Conservation (phyloP, 2,797 vertebrate genomes). For the Dendrocincla fuliginosa region DNA sequence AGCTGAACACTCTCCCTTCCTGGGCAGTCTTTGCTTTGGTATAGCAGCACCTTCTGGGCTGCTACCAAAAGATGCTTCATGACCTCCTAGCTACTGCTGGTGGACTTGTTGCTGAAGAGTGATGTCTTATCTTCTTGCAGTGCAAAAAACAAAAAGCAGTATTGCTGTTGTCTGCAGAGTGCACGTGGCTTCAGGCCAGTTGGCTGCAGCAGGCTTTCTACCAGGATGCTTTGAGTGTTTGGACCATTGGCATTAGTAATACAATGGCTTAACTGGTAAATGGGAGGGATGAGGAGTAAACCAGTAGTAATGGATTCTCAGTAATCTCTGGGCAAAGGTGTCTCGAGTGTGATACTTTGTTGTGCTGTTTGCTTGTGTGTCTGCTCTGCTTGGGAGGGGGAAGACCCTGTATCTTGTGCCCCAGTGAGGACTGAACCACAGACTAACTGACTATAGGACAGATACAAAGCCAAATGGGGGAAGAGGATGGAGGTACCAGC, state of each 20-base stretch:
- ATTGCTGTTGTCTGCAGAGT: accelerated
- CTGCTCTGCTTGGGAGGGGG: neutral
- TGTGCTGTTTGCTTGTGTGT: neutral
- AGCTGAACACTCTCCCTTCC: neutral
- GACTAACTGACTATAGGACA: neutral
- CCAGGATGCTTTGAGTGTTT: neutral
- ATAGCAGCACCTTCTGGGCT: neutral
- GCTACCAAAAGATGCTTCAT: neutral
- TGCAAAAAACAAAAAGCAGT: neutral
- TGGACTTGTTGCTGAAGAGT: neutral
- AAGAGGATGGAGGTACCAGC: neutral
- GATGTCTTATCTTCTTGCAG: neutral
- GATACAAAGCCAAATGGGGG: neutral
- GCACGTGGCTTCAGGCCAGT: neutral
- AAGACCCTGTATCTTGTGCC: neutral
- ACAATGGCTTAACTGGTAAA: neutral
- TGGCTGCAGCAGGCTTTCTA: neutral
- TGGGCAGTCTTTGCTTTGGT: neutral
- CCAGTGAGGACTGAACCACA: neutral
- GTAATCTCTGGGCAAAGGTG: neutral
- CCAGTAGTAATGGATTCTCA: neutral
- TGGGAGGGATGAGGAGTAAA: neutral
- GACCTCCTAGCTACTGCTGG: neutral
- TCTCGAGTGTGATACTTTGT: accelerated
- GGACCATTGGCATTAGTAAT: neutral